These are phyloP conservation scores for Desmophyllum pertusum DNA, from an alignment of 92 coral and sea anemone genomes.

Conservation along the genomic window DNA sequence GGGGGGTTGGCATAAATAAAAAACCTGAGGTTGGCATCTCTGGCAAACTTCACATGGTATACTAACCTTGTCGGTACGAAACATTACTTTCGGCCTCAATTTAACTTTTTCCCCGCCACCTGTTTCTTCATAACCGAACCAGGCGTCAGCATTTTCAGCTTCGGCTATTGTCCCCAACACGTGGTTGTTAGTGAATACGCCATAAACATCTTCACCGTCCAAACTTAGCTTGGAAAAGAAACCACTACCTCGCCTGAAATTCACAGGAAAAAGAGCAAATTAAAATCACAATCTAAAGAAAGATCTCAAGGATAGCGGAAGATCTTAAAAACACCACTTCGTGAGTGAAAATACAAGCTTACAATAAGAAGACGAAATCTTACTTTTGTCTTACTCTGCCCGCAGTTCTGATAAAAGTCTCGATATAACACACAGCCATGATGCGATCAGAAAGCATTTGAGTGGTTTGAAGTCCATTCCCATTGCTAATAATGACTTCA, in stretches of 20 bases:
- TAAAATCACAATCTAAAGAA: background rate
- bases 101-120: conserved; percentile 56
- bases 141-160: conserved; percentile 68
- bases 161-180: conserved; percentile 68
- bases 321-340: background rate
- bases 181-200: conserved; percentile 95
- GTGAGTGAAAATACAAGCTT: background rate
- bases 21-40: no score
- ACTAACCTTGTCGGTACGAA: conserved; percentile 81
- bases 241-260: conserved; percentile 84
- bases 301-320: background rate
- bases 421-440: conserved; percentile 82
- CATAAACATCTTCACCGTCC: conserved; percentile 41
- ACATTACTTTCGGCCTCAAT: conserved; percentile 73
- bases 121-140: conserved; percentile 73
- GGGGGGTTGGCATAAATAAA: no score
- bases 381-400: conserved; percentile 69
- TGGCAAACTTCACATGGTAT: background rate
- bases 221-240: conserved; percentile 69
- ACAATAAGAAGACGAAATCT: background rate
- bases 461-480: conserved; percentile 75
- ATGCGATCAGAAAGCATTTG: conserved; percentile 60
- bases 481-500: conserved; percentile 81
- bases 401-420: conserved; percentile 48
- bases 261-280: background rate